These are phyloP conservation scores for Stenurella melanura DNA, from an alignment of 2,888 invertebrate species.

Conservation along the genomic window DNA sequence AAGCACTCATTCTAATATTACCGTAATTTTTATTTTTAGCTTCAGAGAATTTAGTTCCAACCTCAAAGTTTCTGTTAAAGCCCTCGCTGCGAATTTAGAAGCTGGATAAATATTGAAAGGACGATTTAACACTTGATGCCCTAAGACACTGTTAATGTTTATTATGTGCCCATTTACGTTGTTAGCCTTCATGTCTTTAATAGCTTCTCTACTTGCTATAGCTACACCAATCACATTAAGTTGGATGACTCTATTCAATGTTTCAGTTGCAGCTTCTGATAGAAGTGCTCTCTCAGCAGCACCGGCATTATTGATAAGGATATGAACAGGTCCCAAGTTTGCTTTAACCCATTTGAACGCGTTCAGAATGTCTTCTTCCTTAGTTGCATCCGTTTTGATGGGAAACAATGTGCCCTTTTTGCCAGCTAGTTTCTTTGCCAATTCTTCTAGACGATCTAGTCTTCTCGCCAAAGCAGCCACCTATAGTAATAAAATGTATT, in stretches of 20 bases:
- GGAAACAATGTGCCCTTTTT: slow-evolving; percentile 63
- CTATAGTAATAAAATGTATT: slow-evolving; percentile 35
- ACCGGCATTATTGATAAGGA: too few species aligned
- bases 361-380: slow-evolving; percentile 10
- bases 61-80: neutral
- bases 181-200: slow-evolving; percentile 52
- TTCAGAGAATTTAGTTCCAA: neutral
- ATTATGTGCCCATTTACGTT: neutral
- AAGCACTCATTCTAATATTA: neutral
- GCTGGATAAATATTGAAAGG: slow-evolving; percentile 17
- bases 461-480: slow-evolving; percentile 51
- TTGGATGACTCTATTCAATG: slow-evolving; percentile 30
- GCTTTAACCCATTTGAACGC: too few species aligned
- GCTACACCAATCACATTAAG: slow-evolving; percentile 14
- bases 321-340: too few species aligned
- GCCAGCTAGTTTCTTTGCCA: slow-evolving; percentile 39
- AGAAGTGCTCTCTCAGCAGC: too few species aligned
- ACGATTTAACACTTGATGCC: slow-evolving; percentile 52
- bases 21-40: neutral
- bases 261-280: slow-evolving; percentile 57
- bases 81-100: neutral
- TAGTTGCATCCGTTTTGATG: slow-evolving; percentile 64
- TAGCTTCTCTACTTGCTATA: slow-evolving; percentile 56
- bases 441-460: slow-evolving; percentile 43
- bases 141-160: slow-evolving; percentile 57